Evolutionary conservation across 2,113 vertebrate species (phyloP).

Genomic region (Phoxinus phoxinus): DNA sequence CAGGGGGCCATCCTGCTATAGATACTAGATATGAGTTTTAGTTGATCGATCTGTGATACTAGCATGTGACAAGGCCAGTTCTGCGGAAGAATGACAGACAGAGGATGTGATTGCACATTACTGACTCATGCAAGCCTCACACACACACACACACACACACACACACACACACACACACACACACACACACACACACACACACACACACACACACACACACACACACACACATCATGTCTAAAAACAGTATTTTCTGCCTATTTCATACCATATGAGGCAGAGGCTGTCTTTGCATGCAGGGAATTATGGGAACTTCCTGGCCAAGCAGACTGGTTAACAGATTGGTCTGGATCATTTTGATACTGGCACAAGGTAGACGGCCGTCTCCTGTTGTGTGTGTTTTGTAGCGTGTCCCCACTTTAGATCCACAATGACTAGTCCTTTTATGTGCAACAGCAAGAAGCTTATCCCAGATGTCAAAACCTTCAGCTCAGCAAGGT

Average conservation of each 20-base stretch:
- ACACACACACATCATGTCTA: constrained; percentile 16
- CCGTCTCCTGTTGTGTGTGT: constrained; percentile 45
- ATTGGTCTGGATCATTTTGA: constrained; percentile 53
- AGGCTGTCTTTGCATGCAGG: constrained; percentile 45
- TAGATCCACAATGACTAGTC: constrained; percentile 9
- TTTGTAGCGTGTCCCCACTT: constrained; percentile 41
- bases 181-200: constrained; percentile 36
- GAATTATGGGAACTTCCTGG: constrained; percentile 49
- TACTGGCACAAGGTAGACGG: constrained; percentile 44
- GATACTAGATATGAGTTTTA: neutral
- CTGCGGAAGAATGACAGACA: constrained; percentile 21
- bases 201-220: constrained; percentile 38
- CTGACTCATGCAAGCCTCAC: constrained; percentile 52
- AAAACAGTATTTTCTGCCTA: constrained; percentile 35
- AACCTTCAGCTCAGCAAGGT: neutral
- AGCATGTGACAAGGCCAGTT: constrained; percentile 10
- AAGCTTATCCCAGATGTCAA: constrained; percentile 8
- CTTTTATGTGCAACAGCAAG: constrained; percentile 3
- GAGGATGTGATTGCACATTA: constrained; percentile 45
- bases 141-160: constrained; percentile 43
- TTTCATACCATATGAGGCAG: constrained; percentile 49
- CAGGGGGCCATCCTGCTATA: too few species aligned
- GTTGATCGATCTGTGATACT: neutral
- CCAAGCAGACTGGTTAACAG: constrained; percentile 59
- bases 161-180: constrained; percentile 43